Evolutionary conservation across 2,888 invertebrate genomes (phyloP).

Genomic region (Parnassius mnemosyne): DNA sequence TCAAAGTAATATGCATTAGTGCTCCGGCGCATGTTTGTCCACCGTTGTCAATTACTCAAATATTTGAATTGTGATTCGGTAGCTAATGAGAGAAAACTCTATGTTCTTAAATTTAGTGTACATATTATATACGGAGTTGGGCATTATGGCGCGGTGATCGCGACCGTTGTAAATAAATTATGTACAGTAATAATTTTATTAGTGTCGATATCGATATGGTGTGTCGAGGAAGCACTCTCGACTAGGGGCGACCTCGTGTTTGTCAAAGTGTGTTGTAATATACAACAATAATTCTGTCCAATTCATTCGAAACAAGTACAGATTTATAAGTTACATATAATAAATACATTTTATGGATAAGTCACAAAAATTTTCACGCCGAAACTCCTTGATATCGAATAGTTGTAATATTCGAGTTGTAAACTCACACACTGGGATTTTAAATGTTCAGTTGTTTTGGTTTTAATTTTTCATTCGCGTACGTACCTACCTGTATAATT

Average conservation of each 20-base stretch:
- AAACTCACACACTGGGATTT: conserved; percentile 65
- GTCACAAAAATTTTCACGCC: conserved; percentile 74
- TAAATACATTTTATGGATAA: conserved; percentile 63
- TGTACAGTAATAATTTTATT: conserved; percentile 77
- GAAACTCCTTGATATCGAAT: conserved; percentile 66
- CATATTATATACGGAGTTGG: conserved; percentile 78
- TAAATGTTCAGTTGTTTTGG: conserved; percentile 35
- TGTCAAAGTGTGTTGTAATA: conserved; percentile 48
- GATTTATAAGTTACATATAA: conserved; percentile 67
- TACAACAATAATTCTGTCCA: conserved; percentile 74
- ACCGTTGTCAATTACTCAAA: conserved; percentile 80
- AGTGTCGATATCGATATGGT: conserved; percentile 56
- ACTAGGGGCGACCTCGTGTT: conserved; percentile 2
- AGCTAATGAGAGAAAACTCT: conserved; percentile 79
- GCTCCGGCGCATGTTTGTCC: conserved; percentile 77
- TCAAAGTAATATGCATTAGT: conserved; percentile 73
- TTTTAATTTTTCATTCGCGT: conserved; percentile 14
- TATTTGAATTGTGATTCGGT: conserved; percentile 80
- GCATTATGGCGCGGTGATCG: conserved; percentile 73
- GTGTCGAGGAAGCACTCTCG: conserved; percentile 33
- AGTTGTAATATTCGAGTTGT: conserved; percentile 64
- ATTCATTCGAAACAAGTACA: conserved; percentile 66
- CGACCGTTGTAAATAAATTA: conserved; percentile 75
- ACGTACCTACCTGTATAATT: conserved; percentile 44
- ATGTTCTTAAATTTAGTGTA: conserved; percentile 78